A percentile compares a stretch with the other conserved stretches of the same genome.
Conservation (phyloP, 1,140 invertebrate genomes). For the Bombus ignitus region DNA sequence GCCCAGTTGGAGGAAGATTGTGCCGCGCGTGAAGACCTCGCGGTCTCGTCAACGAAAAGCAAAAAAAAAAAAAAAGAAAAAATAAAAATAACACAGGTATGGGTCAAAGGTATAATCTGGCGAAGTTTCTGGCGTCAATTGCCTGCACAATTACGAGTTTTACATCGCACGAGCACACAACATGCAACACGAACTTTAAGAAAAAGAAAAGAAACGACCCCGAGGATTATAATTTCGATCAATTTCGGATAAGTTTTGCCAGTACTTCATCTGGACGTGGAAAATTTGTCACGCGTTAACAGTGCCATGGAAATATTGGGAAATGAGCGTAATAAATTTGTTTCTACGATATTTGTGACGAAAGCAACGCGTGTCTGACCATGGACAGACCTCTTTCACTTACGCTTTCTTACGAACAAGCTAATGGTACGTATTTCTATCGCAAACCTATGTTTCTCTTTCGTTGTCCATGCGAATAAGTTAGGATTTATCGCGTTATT, state of each 20-base stretch:
- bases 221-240: background rate
- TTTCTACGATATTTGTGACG: background rate
- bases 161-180: background rate
- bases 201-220: background rate
- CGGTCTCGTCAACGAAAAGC: too few relatives aligned
- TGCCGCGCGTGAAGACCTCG: too few relatives aligned
- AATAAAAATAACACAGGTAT: too few relatives aligned
- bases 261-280: too few relatives aligned
- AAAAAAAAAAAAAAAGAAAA: too few relatives aligned
- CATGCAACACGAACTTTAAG: background rate
- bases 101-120: too few relatives aligned
- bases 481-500: background rate
- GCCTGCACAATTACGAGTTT: background rate
- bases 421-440: too few relatives aligned
- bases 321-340: too few relatives aligned
- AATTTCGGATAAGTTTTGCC: too few relatives aligned
- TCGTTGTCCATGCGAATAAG: background rate
- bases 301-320: too few relatives aligned
- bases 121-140: background rate
- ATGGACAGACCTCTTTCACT: background rate
- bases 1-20: background rate
- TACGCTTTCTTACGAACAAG: background rate
- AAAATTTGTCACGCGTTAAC: too few relatives aligned
- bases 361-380: background rate
- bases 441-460: too few relatives aligned